Evolutionary conservation across 2,888 invertebrate species (phyloP), one percentile per base, ranked within the genome.

Genomic region (Hybos culiciformis): DNA sequence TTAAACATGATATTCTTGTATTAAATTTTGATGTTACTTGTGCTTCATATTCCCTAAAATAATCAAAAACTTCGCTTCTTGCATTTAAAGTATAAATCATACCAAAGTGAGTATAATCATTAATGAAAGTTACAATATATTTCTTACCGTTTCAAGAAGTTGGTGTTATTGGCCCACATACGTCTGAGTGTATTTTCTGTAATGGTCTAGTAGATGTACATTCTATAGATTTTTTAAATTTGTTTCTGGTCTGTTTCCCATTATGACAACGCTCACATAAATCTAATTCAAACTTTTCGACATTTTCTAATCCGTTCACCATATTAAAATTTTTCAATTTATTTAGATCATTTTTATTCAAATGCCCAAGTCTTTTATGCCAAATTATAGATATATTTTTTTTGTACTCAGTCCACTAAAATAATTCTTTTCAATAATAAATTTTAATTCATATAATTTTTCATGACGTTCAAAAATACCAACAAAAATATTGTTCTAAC

Each of bases 111-210:
- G 53, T 53, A 40, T 41, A 57, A 46, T 61, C 59, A 38, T 61
- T 57, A 5, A 57, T 57, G 5, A 61, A 46, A 0, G 54, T 56
- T 5, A 58, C 15, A 4, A 56, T 37, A 42, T 56, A 58, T 24
- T 50, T 43, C 23, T 53, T 53, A 7, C 49, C 48, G 21, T 54
- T 44, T 12, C 43, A 47, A 0, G 55, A 50, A 3, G 18, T 14
- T 6, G 50, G 50, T 32, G 51, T 48, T 50, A 59, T 55, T 0
- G 59, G 54, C 3, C 58, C 58, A 24, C 56, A 57, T 14, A 59
- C 42, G 39, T 58, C 56, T 1, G 50, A 49, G 37, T 56, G 57
- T 8, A 55, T 44, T 11, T 56, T 39, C 38, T 56, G 54, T 3
- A 56, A 20, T 8, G 39, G 8, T n/a, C 44, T 29, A 3, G 12